Percentiles rank a stretch among this genome's conserved stretches.
Conservation (phyloP, 2,797 vertebrate species). For the Hydrophis major region DNA sequence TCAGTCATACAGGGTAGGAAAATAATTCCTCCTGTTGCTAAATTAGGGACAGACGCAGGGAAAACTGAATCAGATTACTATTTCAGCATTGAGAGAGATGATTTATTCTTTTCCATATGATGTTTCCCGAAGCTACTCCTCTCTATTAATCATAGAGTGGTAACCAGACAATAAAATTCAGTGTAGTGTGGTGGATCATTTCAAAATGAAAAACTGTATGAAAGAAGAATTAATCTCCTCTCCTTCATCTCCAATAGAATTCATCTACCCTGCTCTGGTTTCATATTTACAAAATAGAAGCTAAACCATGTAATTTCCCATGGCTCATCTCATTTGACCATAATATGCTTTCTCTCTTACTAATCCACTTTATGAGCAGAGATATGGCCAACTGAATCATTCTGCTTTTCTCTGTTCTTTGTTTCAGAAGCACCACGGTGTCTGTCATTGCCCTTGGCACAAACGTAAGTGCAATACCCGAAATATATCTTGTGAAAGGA, state of each 20-base stretch:
- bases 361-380: neutral
- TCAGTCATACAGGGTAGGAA: neutral
- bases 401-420: constrained; percentile 57
- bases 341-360: neutral
- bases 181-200: neutral
- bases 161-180: neutral
- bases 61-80: neutral
- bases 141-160: neutral
- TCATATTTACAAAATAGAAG: neutral
- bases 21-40: neutral
- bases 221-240: neutral
- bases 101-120: neutral
- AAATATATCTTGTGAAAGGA: neutral
- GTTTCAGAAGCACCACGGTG: constrained; percentile 74
- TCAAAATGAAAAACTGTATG: neutral
- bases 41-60: neutral
- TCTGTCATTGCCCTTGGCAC: constrained; percentile 73
- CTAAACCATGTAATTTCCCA: neutral
- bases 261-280: neutral
- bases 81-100: neutral
- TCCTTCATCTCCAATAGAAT: neutral
- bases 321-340: neutral
- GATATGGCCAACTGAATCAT: constrained; percentile 26
- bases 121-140: neutral
- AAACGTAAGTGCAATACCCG: constrained; percentile 70